These are phyloP conservation scores for Gymnogyps californianus DNA, from an alignment of 2,113 vertebrate species.

Conservation along the genomic window DNA sequence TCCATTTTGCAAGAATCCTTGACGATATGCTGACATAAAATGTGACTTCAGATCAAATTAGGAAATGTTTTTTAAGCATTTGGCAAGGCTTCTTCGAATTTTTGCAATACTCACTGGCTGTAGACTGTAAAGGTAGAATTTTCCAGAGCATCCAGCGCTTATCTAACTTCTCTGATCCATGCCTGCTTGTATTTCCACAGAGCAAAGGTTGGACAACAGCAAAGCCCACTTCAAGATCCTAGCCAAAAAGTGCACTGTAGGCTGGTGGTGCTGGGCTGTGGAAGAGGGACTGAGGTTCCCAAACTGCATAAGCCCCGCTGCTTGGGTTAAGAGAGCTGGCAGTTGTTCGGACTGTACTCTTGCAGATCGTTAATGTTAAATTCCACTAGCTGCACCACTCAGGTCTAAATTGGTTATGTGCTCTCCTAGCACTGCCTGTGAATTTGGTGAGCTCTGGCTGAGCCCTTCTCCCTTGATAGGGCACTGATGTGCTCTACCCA, in stretches of 20 bases:
- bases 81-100: neutral
- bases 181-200: neutral
- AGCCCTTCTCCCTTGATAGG: neutral
- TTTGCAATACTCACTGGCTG: neutral
- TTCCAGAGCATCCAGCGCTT: neutral
- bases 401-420: neutral
- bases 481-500: neutral
- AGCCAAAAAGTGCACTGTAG: neutral
- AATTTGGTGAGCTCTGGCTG: neutral
- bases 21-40: neutral
- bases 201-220: neutral
- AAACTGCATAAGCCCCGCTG: rapidly evolving
- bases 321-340: neutral
- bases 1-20: neutral
- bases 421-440: neutral
- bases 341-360: neutral
- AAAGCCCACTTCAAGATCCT: neutral
- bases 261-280: neutral
- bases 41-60: neutral
- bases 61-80: neutral
- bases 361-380: neutral
- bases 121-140: neutral
- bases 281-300: neutral
- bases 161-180: neutral
- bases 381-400: neutral